Percentiles rank a stretch among this genome's conserved stretches.
These are phyloP conservation scores for Dysidea cf. avara DNA, from an alignment of 37 sponge, comb jelly and placozoan species.

Conservation along the genomic window DNA sequence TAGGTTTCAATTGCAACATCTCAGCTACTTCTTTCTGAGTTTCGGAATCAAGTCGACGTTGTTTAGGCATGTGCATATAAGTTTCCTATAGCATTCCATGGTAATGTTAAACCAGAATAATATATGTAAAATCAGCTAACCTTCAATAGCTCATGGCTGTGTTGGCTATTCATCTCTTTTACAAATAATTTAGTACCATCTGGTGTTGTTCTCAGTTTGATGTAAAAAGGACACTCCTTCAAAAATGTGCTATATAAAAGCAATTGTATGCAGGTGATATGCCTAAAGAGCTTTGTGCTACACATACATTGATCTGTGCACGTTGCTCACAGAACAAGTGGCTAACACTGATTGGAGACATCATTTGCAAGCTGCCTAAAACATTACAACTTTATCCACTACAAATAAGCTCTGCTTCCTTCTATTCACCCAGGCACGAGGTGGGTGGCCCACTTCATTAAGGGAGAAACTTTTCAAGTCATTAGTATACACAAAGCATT, in stretches of 20 bases:
- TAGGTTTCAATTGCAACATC: neutral
- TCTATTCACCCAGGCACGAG: too few relatives aligned
- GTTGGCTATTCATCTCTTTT: conserved; percentile 4
- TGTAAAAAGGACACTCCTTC: conserved; percentile 10
- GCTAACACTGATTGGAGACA: too few relatives aligned
- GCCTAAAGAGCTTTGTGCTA: too few relatives aligned
- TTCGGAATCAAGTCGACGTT: conserved; percentile 4
- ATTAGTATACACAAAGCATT: too few relatives aligned
- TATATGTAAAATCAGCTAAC: neutral
- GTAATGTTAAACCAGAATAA: too few relatives aligned
- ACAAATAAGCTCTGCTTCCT: neutral
- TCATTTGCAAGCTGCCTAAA: too few relatives aligned
- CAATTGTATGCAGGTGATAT: too few relatives aligned
- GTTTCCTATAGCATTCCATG: conserved; percentile 8
- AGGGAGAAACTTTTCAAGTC: too few relatives aligned
- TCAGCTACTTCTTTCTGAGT: conserved; percentile 12
- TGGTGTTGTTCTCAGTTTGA: neutral
- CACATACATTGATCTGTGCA: too few relatives aligned
- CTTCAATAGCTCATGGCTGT: conserved; percentile 2
- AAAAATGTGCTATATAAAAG: conserved; percentile 5
- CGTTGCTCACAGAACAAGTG: too few relatives aligned
- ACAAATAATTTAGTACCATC: conserved; percentile 4
- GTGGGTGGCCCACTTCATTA: too few relatives aligned
- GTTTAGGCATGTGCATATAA: conserved; percentile 18
- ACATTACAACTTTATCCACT: too few relatives aligned